A percentile compares a stretch with the other conserved stretches of the same genome.
These are phyloP conservation scores for Premnoplex brunnescens DNA, from an alignment of 2,797 vertebrate genomes.

Conservation along the genomic window DNA sequence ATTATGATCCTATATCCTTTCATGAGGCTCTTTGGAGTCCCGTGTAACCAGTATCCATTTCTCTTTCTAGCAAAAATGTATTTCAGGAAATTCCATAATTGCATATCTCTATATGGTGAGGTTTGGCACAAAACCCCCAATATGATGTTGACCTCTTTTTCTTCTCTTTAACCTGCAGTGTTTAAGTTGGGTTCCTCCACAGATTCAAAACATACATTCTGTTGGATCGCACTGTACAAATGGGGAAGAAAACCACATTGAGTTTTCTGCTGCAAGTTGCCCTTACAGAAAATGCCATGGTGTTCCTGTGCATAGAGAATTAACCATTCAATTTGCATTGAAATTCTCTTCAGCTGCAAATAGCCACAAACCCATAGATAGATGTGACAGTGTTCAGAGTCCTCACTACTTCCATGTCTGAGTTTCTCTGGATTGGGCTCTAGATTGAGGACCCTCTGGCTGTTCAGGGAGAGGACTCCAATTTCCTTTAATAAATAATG, in stretches of 20 bases:
- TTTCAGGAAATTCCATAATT: slow-evolving; percentile 62
- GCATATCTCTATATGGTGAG: slow-evolving; percentile 59
- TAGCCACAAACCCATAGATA: neutral
- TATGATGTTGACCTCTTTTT: slow-evolving; percentile 5
- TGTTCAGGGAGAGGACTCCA: neutral
- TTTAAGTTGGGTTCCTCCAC: slow-evolving; percentile 1
- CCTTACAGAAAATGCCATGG: neutral
- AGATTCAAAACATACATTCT: neutral
- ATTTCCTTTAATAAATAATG: slow-evolving; percentile 15
- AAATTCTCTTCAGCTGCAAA: neutral
- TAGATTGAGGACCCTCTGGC: neutral
- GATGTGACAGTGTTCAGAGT: rapidly evolving
- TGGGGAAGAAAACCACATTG: neutral
- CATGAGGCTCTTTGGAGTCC: neutral
- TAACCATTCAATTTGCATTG: neutral
- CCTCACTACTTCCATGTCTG: neutral
- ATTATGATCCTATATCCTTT: neutral
- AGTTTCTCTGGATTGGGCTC: neutral
- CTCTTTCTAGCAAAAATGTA: slow-evolving; percentile 72
- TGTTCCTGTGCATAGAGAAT: neutral
- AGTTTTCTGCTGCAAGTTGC: neutral
- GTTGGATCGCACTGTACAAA: neutral
- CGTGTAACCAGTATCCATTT: slow-evolving; percentile 32
- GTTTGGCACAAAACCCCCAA: slow-evolving; percentile 35
- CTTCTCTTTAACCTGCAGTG: slow-evolving; percentile 3